Evolutionary conservation across 2,113 vertebrate species (phyloP).

Genomic region (Loxodonta africana): DNA sequence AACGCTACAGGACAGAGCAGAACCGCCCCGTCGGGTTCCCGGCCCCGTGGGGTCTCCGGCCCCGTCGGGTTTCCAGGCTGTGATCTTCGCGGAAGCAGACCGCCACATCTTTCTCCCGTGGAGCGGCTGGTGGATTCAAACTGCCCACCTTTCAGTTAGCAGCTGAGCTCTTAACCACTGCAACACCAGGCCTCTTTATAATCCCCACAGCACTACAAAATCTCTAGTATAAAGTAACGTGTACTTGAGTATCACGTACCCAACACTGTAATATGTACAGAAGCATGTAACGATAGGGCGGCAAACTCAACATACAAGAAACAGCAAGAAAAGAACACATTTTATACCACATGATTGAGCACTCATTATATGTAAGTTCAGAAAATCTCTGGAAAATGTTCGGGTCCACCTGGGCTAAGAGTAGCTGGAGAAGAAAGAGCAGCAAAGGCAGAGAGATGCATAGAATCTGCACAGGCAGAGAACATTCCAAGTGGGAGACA

Average conservation of each 20-base stretch:
- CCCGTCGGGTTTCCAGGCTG: no score
- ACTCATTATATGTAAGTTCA: not conserved
- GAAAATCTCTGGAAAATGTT: slow-evolving; percentile 4
- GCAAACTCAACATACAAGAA: not conserved
- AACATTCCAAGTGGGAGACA: not conserved
- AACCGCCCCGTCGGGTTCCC: no score
- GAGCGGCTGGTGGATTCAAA: no score
- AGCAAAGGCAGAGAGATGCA: not conserved
- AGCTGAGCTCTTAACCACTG: no score
- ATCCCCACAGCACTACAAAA: not conserved
- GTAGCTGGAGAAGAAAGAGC: not conserved
- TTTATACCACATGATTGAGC: not conserved
- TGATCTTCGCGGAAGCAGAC: no score
- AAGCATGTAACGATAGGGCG: not conserved
- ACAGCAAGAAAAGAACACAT: not conserved
- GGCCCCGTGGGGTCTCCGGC: no score
- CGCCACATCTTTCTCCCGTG: no score
- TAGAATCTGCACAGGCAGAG: not conserved
- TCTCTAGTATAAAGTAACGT: not conserved
- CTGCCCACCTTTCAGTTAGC: no score
- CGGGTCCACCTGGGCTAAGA: not conserved
- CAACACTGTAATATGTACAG: not conserved
- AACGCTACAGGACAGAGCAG: no score
- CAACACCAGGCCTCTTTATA: no score
- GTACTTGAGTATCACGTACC: not conserved